Evolutionary conservation across 2,113 vertebrate genomes (phyloP).

Genomic region (Brachionichthys hirsutus): DNA sequence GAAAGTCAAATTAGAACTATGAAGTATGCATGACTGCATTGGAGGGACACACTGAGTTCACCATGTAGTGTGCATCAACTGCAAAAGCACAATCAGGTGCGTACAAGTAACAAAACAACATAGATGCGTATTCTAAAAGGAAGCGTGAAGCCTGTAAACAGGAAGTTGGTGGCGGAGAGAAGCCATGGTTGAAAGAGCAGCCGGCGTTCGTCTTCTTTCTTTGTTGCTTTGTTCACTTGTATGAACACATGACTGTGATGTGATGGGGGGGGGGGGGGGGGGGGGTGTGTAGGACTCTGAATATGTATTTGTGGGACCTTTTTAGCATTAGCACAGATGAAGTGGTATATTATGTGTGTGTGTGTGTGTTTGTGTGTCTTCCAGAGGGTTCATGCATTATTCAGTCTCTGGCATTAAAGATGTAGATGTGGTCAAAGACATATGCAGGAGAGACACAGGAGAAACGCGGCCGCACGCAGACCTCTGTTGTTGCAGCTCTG

Average conservation of each 20-base stretch:
- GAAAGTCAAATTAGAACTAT: slow-evolving; percentile 67
- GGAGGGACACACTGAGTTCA: slow-evolving; percentile 9
- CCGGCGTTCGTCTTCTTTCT: slow-evolving; percentile 13
- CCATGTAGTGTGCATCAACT: background rate
- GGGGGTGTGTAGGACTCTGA: background rate
- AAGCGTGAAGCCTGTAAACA: slow-evolving; percentile 55
- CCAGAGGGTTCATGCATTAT: slow-evolving; percentile 68
- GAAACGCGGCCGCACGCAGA: background rate
- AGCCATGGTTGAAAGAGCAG: slow-evolving; percentile 16
- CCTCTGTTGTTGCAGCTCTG: slow-evolving; percentile 20
- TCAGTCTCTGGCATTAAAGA: slow-evolving; percentile 72
- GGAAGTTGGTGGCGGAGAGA: slow-evolving; percentile 42
- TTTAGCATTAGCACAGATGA: slow-evolving; percentile 29
- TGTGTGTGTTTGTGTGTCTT: slow-evolving; percentile 25
- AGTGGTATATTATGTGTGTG: slow-evolving; percentile 17
- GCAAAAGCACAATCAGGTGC: slow-evolving; percentile 1
- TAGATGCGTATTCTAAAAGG: slow-evolving; percentile 32
- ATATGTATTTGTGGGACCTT: slow-evolving; percentile 12
- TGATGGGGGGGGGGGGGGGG: background rate
- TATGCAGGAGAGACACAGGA: slow-evolving; percentile 45
- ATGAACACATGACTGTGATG: slow-evolving; percentile 21
- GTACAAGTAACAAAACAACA: background rate
- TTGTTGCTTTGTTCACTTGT: background rate
- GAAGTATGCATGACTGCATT: slow-evolving; percentile 51
- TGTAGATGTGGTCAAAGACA: slow-evolving; percentile 76